Percentiles rank a stretch among this genome's conserved stretches.
phyloP scores from a whole-genome alignment of 2,113 vertebrate genomes.

The Phocoena phocoena region DNA sequence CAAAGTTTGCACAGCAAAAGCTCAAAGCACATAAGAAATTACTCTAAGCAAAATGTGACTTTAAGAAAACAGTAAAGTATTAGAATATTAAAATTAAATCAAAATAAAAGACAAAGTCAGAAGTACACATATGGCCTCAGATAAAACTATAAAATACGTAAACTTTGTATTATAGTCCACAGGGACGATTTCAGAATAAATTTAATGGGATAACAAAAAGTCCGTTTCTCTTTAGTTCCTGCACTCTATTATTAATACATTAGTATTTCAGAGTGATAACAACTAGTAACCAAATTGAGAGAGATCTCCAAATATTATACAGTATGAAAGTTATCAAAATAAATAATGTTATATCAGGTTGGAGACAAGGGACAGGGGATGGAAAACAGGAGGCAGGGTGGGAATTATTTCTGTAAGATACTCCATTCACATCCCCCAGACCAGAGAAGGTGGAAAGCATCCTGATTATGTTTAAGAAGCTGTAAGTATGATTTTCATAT shows the following conservation, averaged over 20 bases:
- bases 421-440: neutral
- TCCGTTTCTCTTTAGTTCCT: neutral
- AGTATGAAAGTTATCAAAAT: neutral
- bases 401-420: neutral
- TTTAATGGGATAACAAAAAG: neutral
- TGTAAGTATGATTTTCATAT: neutral
- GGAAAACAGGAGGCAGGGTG: neutral
- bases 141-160: neutral
- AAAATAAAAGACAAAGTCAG: constrained; percentile 6
- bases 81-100: constrained; percentile 1
- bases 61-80: neutral
- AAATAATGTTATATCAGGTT: neutral
- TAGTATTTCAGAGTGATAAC: neutral
- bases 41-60: neutral
- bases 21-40: neutral
- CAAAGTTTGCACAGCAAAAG: neutral
- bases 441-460: neutral
- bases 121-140: neutral
- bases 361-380: neutral
- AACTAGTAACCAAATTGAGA: neutral
- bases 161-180: neutral
- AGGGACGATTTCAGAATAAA: neutral
- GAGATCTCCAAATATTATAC: neutral
- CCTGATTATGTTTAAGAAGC: neutral
- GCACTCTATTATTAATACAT: neutral